A percentile compares a stretch with the other conserved stretches of the same genome.
Evolutionary conservation across 30 jellyfish, hydroid and myxozoan genomes (phyloP).

Genomic region (Pelagia noctiluca): DNA sequence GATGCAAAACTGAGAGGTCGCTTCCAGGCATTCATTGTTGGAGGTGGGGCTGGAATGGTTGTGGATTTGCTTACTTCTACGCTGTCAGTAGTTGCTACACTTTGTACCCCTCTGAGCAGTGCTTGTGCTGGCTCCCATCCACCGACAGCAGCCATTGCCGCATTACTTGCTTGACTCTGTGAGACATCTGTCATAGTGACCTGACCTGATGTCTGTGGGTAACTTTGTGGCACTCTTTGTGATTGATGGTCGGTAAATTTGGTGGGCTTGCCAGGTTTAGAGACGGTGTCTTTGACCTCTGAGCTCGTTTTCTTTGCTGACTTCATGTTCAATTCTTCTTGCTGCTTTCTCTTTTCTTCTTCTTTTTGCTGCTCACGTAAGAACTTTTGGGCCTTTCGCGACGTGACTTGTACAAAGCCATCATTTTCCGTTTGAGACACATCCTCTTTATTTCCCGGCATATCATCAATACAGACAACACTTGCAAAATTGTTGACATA

Average conservation of each 20-base stretch:
- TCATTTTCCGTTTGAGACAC: slow-evolving; percentile 65
- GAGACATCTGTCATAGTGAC: slow-evolving; percentile 35
- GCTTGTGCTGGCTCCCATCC: slow-evolving; percentile 99
- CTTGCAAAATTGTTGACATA: slow-evolving; percentile 86
- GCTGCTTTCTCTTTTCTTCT: slow-evolving; percentile 72
- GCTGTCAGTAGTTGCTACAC: slow-evolving; percentile 45
- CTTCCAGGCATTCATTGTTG: slow-evolving; percentile 95
- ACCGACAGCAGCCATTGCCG: slow-evolving; percentile 99
- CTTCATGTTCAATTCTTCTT: slow-evolving; percentile 65
- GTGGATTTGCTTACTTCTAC: slow-evolving; percentile 58
- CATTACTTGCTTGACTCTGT: slow-evolving; percentile 84
- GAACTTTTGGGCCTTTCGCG: slow-evolving; percentile 72
- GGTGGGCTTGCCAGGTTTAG: slow-evolving; percentile 39
- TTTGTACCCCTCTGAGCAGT: slow-evolving; percentile 73
- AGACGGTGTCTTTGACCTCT: slow-evolving; percentile 44
- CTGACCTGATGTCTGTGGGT: slow-evolving; percentile 55
- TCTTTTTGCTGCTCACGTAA: slow-evolving; percentile 77
- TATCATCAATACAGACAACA: slow-evolving; percentile 92
- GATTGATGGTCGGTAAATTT: slow-evolving; percentile 36
- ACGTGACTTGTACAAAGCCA: slow-evolving; percentile 84
- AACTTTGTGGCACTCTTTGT: slow-evolving; percentile 42
- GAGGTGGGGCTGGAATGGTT: slow-evolving; percentile 66
- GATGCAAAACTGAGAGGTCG: slow-evolving; percentile 87
- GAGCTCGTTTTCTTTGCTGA: slow-evolving; percentile 31
- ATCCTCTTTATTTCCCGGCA: slow-evolving; percentile 49